These are phyloP conservation scores for Solenodon paradoxus DNA, from an alignment of 2,113 vertebrate species.

Conservation along the genomic window DNA sequence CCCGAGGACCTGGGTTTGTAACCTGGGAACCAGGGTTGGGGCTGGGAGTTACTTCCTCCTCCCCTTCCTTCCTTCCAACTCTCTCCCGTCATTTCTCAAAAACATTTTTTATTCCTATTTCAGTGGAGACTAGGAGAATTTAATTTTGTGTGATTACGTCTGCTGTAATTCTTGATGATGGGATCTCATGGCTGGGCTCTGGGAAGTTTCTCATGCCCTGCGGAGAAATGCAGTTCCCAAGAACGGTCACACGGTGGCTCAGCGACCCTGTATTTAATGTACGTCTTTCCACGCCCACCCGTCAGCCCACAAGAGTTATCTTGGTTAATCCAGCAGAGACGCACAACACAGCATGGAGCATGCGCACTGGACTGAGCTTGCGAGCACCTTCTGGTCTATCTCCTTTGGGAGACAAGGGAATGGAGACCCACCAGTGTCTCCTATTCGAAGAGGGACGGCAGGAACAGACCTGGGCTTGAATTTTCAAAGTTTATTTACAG, in stretches of 20 bases:
- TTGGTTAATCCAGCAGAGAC: neutral
- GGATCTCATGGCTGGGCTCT: neutral
- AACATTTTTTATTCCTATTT: neutral
- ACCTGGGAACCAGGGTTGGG: no score
- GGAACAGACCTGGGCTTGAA: neutral
- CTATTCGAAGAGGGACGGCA: no score
- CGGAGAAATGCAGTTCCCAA: neutral
- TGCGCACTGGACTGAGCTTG: neutral
- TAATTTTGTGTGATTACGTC: neutral
- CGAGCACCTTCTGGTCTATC: neutral
- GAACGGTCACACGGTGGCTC: constrained; percentile 44
- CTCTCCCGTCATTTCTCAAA: neutral
- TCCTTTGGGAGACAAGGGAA: neutral
- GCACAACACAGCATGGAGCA: neutral
- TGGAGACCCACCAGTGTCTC: neutral
- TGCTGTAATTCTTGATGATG: neutral
- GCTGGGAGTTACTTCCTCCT: no score
- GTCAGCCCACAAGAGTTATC: neutral
- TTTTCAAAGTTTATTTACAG: neutral
- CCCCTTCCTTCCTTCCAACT: neutral
- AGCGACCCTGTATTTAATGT: neutral
- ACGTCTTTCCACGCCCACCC: neutral
- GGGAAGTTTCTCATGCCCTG: neutral
- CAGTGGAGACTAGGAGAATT: neutral
- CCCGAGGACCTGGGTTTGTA: no score